Evolutionary conservation across 2,113 vertebrate genomes (phyloP).

Genomic region (Etheostoma spectabile): DNA sequence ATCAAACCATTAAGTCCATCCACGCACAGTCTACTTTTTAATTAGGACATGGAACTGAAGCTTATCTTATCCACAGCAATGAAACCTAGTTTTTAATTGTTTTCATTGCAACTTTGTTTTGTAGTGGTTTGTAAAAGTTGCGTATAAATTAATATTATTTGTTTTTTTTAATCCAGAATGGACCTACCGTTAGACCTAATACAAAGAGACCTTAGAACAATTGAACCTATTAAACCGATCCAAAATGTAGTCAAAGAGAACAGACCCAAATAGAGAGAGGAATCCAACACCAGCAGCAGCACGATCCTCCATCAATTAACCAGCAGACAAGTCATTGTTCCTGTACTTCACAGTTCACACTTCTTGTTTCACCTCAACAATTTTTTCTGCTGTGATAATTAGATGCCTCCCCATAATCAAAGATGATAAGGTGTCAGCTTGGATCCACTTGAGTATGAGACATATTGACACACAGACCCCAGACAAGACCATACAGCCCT

Average conservation of each 20-base stretch:
- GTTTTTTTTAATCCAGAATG: neutral
- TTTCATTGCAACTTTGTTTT: neutral
- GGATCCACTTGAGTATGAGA: neutral
- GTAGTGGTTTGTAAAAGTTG: neutral
- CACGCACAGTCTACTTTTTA: neutral
- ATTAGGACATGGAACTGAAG: conserved; percentile 19
- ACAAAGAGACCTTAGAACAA: neutral
- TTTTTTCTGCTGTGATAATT: neutral
- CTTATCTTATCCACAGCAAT: conserved; percentile 1
- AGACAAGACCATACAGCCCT: no score
- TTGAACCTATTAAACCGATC: neutral
- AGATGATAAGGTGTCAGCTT: neutral
- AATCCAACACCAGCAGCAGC: neutral
- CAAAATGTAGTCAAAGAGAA: neutral
- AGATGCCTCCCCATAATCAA: neutral
- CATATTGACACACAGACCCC: neutral
- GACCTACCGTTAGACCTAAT: neutral
- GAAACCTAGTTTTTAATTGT: neutral
- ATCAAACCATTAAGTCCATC: neutral
- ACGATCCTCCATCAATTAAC: neutral
- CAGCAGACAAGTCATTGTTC: neutral
- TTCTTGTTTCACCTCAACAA: neutral
- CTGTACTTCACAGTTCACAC: no score
- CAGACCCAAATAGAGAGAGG: neutral
- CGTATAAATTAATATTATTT: no score